A percentile compares a stretch with the other conserved stretches of the same genome.
phyloP scores from a whole-genome alignment of 2,797 vertebrate species.

The Sebastes hopkinsi region DNA sequence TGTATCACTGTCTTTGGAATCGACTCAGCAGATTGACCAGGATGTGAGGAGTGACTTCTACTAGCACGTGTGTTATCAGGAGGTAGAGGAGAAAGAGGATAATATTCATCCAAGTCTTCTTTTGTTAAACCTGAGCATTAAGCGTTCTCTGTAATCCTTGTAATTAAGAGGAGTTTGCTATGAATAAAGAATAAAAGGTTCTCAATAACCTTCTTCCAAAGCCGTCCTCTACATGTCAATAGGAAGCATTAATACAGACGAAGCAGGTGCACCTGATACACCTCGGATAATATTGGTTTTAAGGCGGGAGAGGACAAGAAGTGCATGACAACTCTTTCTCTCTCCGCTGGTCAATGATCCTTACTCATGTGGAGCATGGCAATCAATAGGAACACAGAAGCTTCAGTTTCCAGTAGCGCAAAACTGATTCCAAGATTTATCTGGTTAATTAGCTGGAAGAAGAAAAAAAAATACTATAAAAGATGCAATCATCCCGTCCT shows the following conservation, averaged over 20 bases:
- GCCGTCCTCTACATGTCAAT: neutral
- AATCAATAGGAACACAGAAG: slow-evolving; percentile 73
- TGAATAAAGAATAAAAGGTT: slow-evolving; percentile 27
- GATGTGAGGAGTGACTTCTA: slow-evolving; percentile 59
- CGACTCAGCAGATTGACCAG: slow-evolving; percentile 62
- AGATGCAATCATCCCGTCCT: slow-evolving; percentile 52
- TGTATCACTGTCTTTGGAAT: slow-evolving; percentile 78
- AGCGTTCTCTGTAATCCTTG: slow-evolving; percentile 10
- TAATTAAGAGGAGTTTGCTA: slow-evolving; percentile 24
- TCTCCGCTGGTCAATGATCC: slow-evolving; percentile 63
- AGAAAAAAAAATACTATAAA: slow-evolving; percentile 52
- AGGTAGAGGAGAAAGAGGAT: slow-evolving; percentile 9
- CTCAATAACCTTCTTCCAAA: slow-evolving; percentile 27
- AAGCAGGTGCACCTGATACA: slow-evolving; percentile 1
- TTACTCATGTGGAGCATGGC: slow-evolving; percentile 53
- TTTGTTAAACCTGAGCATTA: slow-evolving; percentile 1
- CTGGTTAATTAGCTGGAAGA: slow-evolving; percentile 76
- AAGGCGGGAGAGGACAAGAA: slow-evolving; percentile 22
- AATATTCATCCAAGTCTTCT: slow-evolving; percentile 15
- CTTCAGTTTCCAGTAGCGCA: slow-evolving; percentile 67
- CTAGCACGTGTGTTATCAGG: slow-evolving; percentile 27
- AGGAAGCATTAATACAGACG: slow-evolving; percentile 26
- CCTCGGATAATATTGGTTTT: slow-evolving; percentile 26
- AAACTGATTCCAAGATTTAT: slow-evolving; percentile 78
- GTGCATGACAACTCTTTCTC: slow-evolving; percentile 49